phyloP scores from a whole-genome alignment of 1,140 invertebrate species.

The Temnothorax longispinosus region DNA sequence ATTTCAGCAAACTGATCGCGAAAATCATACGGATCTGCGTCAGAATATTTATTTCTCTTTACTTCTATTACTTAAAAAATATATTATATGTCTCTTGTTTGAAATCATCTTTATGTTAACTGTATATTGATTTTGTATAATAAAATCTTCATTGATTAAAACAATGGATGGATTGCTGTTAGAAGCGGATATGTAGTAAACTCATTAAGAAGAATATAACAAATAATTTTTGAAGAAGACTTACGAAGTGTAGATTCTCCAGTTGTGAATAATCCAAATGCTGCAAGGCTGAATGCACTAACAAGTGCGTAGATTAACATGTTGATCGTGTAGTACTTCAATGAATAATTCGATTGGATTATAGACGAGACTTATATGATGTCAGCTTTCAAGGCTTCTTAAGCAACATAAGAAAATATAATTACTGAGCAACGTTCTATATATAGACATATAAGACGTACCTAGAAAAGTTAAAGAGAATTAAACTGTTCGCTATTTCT shows the following conservation, averaged over 20 bases:
- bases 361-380: not conserved
- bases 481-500: no score
- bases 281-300: not conserved
- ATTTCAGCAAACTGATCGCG: not conserved
- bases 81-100: not conserved
- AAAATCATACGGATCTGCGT: not conserved
- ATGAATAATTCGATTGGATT: no score
- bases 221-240: not conserved
- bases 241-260: not conserved
- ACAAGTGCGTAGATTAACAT: not conserved
- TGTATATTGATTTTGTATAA: not conserved
- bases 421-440: no score
- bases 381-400: not conserved
- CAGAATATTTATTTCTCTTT: not conserved
- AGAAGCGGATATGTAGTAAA: no score
- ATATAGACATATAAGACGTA: no score
- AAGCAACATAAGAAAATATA: no score
- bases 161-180: no score
- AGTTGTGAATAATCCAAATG: not conserved
- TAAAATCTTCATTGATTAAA: no score
- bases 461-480: no score
- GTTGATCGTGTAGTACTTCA: not conserved
- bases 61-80: no score
- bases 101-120: not conserved
- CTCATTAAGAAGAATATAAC: not conserved